Evolutionary conservation across 2,797 vertebrate species (phyloP), one percentile per base, ranked within the genome.

Genomic region (Rhincodon typus): DNA sequence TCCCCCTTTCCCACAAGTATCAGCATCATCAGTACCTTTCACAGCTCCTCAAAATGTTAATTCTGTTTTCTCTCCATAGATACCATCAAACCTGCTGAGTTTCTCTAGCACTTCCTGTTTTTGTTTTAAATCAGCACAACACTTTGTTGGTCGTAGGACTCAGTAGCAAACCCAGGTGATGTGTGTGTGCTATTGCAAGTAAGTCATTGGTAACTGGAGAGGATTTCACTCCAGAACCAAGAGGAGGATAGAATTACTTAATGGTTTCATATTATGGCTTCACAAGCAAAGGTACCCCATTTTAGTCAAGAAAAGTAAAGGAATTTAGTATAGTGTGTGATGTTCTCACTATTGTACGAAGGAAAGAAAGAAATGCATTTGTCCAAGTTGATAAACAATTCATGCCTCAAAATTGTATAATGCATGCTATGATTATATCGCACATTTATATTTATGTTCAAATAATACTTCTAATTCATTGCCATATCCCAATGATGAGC

Each of bases 391-490:
- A 19, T 91, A 38, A 67, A 42, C 69, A 93, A 93, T 69, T 69
- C n/a, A 46, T 69, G 62, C 7, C n/a, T 69, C 90, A 93, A 69
- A 23, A 93, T 93, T 69, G n/a, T 69, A 42, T 69, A 67, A 42
- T 93, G 19, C 62, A 67, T 4, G 38, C 6, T 12, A 42, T 38
- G 66, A 67, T 69, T 93, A 69, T 8, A 42, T 67, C 12, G 23
- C 21, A 90, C 34, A 15, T 77, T 94, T 70, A 46, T 94, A 72
- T 94, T 50, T 94, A 94, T 69, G 46, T 94, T 25, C 42, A 95
- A 77, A 53, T 15, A 95, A 57, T 77, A 7, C 86, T 84, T 84
- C 13, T 5, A 82, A 27, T 66, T 66, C 66, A 13, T 86, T 86
- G 10, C 46, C 57, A 42, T 62, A 62, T 62, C 10, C 57, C 12